These are phyloP conservation scores for Procavia capensis DNA, from an alignment of 2,113 vertebrate genomes.

Conservation along the genomic window DNA sequence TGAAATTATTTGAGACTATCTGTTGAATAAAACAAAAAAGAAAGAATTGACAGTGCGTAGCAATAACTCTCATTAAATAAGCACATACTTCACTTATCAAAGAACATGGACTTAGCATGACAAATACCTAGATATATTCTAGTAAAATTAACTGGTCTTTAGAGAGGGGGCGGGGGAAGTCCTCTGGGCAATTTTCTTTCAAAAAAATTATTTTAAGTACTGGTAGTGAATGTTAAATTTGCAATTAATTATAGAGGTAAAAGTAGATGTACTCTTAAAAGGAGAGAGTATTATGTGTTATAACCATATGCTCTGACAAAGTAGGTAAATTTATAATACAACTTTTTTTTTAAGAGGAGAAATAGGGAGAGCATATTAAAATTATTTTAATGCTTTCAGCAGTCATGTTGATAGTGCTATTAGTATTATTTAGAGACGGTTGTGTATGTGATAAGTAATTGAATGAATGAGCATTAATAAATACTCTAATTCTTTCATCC, in stretches of 20 bases:
- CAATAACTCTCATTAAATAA: not conserved
- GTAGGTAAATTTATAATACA: not conserved
- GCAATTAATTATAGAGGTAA: not conserved
- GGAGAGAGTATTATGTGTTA: not conserved
- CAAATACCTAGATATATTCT: not conserved
- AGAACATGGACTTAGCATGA: not conserved
- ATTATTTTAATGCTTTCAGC: slow-evolving; percentile 13
- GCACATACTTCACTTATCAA: not conserved
- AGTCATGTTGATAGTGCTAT: not conserved
- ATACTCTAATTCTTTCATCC: slow-evolving; percentile 18
- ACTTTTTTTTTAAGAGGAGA: not conserved
- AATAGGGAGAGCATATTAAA: not conserved
- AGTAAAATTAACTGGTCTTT: not conserved
- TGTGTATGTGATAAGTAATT: not conserved
- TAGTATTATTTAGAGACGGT: not conserved
- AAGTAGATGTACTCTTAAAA: not conserved
- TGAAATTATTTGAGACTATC: not conserved
- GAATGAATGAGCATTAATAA: not conserved
- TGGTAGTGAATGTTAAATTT: not conserved
- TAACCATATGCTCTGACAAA: not conserved
- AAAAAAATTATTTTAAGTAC: too few relatives aligned
- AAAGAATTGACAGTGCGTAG: too few relatives aligned
- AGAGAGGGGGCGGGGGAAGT: not conserved
- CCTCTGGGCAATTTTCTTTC: too few relatives aligned
- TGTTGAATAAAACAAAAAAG: too few relatives aligned